Evolutionary conservation across 37 sponge, comb jelly and placozoan species (phyloP), one percentile per base, ranked within the genome.

Genomic region (Mnemiopsis leidyi): DNA sequence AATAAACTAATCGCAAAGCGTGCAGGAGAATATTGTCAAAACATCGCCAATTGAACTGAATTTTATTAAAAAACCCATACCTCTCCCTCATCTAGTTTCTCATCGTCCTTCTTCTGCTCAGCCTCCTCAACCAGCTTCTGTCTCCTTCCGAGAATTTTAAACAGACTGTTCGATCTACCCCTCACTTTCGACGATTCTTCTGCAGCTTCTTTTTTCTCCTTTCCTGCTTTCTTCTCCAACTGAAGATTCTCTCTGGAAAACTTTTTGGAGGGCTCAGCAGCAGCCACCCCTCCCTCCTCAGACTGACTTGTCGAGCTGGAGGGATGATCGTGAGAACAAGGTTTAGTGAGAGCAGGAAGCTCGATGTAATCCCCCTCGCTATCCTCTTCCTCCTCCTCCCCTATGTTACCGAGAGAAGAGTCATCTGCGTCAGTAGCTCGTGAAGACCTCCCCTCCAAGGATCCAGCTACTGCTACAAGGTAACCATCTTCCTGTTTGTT

Each of bases 111-210:
- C 61, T 48, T 48, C 61, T 48, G 61, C 61, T 48, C 61, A 18
- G 75, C 75, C 23, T 71, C 75, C 25, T 71, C 75, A 71, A 71
- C 75, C 23, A 71, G n/a, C 30, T 71, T 71, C 20, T 71, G 75
- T 71, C 75, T n/a, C 75, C 75, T n/a, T 5, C 75, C 75, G 3
- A 71, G 75, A 28, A 71, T 71, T 24, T 71, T 71, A 28, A 71
- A 71, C 30, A 71, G n/a, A 25, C 75, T 71, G 75, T 71, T 71
- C 5, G 75, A 71, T 18, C 75, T n/a, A 18, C 75, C 75, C 75
- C 75, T 71, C 7, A 48, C 61, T 48, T 48, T 48, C 5, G 7
- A 23, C 30, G 5, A 23, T 18, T 71, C 75, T 24, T 71, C 75
- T 48, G 61, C 61, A 5, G 13, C 13, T 5, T 48, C 61, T 48